Percentiles rank a stretch among this genome's conserved stretches.
phyloP scores from a whole-genome alignment of 2,113 vertebrate genomes.

The Murina feae region DNA sequence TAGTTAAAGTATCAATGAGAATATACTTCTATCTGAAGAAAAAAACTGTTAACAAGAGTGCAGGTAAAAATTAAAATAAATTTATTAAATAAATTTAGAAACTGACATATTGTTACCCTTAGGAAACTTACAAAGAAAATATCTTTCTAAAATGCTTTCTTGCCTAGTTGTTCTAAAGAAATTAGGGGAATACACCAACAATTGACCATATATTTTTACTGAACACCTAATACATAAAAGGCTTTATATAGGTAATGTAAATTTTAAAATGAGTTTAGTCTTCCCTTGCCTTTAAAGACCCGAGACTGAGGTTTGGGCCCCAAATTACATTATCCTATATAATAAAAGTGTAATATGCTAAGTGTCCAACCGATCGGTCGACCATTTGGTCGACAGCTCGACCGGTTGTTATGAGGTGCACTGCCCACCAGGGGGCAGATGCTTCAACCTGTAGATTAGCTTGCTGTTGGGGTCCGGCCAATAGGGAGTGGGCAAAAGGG shows the following conservation, averaged over 20 bases:
- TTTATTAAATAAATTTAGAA: conserved; percentile 11
- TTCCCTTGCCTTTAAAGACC: not conserved
- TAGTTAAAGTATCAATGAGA: not conserved
- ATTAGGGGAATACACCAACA: not conserved
- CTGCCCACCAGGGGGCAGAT: too few relatives aligned
- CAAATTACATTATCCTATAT: not conserved
- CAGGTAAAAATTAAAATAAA: not conserved
- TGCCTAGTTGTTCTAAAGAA: not conserved
- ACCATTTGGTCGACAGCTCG: too few relatives aligned
- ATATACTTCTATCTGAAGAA: not conserved
- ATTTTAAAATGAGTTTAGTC: not conserved
- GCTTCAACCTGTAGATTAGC: too few relatives aligned
- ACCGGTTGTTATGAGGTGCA: too few relatives aligned
- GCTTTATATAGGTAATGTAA: not conserved
- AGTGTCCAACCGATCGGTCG: too few relatives aligned
- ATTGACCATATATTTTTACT: not conserved
- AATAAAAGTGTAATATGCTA: too few relatives aligned
- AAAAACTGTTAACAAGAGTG: not conserved
- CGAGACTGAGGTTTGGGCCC: not conserved
- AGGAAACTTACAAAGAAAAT: conserved; percentile 32
- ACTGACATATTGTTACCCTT: not conserved
- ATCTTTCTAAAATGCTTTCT: conserved; percentile 26
- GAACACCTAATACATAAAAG: not conserved
- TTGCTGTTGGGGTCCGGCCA: too few relatives aligned
- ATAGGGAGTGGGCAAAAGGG: too few relatives aligned